These are phyloP conservation scores for Drosophila koepferae DNA, from an alignment of 2,888 invertebrate species.

Conservation along the genomic window DNA sequence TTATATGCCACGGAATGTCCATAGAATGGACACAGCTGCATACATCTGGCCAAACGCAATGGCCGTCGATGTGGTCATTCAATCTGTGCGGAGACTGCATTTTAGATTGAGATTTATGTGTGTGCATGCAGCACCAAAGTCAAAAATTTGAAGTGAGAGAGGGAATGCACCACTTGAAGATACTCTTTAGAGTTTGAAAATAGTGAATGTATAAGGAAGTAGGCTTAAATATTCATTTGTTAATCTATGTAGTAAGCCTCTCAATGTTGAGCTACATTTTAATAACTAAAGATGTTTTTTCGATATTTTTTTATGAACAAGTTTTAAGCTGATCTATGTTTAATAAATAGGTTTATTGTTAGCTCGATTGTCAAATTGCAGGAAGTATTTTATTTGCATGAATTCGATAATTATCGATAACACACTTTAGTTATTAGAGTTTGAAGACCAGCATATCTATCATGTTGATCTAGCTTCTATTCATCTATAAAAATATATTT, in stretches of 20 bases:
- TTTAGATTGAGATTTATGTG: slow-evolving; percentile 65
- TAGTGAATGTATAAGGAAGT: too few relatives aligned
- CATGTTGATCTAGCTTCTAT: too few relatives aligned
- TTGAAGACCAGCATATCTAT: neutral
- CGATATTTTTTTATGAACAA: too few relatives aligned
- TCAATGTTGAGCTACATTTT: too few relatives aligned
- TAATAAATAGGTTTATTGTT: too few relatives aligned
- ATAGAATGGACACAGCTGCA: slow-evolving; percentile 25
- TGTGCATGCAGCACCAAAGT: slow-evolving; percentile 6
- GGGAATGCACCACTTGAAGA: neutral
- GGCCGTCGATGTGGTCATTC: slow-evolving; percentile 35
- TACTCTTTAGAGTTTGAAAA: neutral
- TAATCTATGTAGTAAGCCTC: too few relatives aligned
- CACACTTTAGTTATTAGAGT: neutral
- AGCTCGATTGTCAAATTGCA: too few relatives aligned
- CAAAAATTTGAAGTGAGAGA: neutral
- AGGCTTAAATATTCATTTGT: too few relatives aligned
- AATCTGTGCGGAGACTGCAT: slow-evolving; percentile 57
- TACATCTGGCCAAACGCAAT: slow-evolving; percentile 24
- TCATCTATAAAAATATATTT: neutral
- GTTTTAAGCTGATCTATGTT: too few relatives aligned
- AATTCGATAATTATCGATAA: slow-evolving; percentile 1
- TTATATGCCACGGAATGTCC: slow-evolving; percentile 36
- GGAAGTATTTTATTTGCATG: neutral
- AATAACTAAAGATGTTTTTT: too few relatives aligned